phyloP scores from a whole-genome alignment of 2,797 vertebrate species.

The Geotrypetes seraphini region DNA sequence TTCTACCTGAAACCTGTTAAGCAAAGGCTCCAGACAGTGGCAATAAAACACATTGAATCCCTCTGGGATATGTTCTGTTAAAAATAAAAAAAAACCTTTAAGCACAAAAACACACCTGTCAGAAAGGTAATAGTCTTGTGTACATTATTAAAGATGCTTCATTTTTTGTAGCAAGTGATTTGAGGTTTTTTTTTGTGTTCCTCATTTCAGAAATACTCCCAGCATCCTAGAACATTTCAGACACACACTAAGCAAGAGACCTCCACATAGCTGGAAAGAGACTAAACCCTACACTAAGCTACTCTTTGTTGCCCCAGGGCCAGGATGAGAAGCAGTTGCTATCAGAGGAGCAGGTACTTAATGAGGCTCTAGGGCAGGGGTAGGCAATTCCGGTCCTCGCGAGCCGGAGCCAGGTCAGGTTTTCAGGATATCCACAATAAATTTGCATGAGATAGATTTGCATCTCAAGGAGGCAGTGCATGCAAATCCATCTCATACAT shows the following conservation, averaged over 20 bases:
- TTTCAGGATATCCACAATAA: no score
- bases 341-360: slow-evolving; percentile 7
- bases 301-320: background rate
- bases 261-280: slow-evolving; percentile 3
- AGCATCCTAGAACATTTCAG: background rate
- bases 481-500: no score
- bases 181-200: slow-evolving; percentile 17
- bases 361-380: no score
- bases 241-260: background rate
- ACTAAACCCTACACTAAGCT: no score
- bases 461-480: no score
- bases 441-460: no score
- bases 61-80: no score
- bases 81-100: no score
- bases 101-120: slow-evolving; percentile 11
- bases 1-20: slow-evolving; percentile 14
- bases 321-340: slow-evolving; percentile 1
- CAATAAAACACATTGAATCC: slow-evolving; percentile 7
- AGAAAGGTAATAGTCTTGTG: slow-evolving; percentile 9
- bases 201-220: slow-evolving; percentile 9
- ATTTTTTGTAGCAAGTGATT: slow-evolving; percentile 1
- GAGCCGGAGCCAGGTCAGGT: no score
- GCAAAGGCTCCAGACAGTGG: slow-evolving; percentile 24
- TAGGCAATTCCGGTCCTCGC: no score
- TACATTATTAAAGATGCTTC: slow-evolving; percentile 18